Evolutionary conservation across 2,113 vertebrate genomes (phyloP).

Genomic region (Takifugu flavidus): DNA sequence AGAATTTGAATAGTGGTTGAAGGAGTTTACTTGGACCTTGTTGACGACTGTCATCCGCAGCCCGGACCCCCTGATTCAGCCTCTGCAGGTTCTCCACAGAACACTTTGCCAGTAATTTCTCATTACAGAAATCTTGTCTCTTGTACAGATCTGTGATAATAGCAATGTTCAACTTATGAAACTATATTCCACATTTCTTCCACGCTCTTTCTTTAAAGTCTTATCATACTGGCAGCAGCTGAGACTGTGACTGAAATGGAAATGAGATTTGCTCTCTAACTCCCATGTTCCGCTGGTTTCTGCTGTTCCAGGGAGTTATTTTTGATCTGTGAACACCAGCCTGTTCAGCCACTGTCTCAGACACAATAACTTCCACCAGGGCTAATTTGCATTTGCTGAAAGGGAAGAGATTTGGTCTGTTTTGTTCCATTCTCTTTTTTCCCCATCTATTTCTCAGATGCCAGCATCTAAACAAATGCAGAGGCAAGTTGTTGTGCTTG

Average conservation of each 20-base stretch:
- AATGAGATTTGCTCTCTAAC: constrained; percentile 60
- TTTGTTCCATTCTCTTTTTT: constrained; percentile 16
- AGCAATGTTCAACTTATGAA: not conserved
- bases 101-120: not conserved
- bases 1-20: too few species aligned
- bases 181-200: not conserved
- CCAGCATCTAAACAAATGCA: constrained; percentile 23
- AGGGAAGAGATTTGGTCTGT: constrained; percentile 25
- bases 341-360: constrained; percentile 67
- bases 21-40: too few species aligned
- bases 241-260: constrained; percentile 60
- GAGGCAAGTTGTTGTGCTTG: constrained; percentile 13
- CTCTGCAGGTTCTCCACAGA: too few species aligned
- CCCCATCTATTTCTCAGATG: constrained; percentile 14
- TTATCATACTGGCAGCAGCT: constrained; percentile 41
- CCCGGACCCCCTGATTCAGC: too few species aligned
- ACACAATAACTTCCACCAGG: constrained; percentile 53
- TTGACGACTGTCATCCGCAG: too few species aligned
- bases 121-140: not conserved
- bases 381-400: constrained; percentile 50
- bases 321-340: constrained; percentile 70
- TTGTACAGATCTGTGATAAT: not conserved
- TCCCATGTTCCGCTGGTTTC: constrained; percentile 46
- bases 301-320: constrained; percentile 66
- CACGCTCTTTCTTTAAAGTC: constrained; percentile 42